phyloP scores from a whole-genome alignment of 2,113 vertebrate species.

The Tachysurus fulvidraco region DNA sequence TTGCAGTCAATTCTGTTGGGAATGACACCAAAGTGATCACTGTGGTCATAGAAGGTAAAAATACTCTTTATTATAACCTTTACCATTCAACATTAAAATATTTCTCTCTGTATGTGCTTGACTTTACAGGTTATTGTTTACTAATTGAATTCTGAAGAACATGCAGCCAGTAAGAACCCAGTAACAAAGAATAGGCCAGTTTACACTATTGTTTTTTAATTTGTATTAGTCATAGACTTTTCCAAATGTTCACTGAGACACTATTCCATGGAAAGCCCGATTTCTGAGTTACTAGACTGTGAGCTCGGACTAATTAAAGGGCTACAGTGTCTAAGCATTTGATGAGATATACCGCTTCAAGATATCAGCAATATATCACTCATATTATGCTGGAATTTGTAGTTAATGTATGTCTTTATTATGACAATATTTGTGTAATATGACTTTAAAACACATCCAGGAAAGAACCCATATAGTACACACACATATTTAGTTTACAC shows the following conservation, averaged over 20 bases:
- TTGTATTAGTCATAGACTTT: background rate
- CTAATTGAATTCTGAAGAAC: background rate
- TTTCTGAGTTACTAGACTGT: background rate
- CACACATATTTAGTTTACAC: background rate
- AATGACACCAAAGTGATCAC: slow-evolving; percentile 42
- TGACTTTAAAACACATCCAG: background rate
- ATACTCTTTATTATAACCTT: background rate
- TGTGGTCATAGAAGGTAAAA: slow-evolving; percentile 68
- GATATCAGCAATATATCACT: background rate
- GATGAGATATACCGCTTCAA: background rate
- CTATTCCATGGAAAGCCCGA: background rate
- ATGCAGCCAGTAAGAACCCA: background rate
- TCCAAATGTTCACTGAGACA: background rate
- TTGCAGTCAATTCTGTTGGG: slow-evolving; percentile 54
- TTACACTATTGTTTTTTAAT: background rate
- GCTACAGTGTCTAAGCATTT: too few relatives aligned
- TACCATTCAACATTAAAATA: background rate
- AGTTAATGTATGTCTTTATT: background rate
- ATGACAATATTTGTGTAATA: background rate
- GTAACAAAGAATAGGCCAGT: background rate
- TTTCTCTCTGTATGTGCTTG: background rate
- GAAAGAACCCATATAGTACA: background rate
- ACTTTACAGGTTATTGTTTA: background rate
- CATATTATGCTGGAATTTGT: background rate
- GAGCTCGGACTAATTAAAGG: background rate